A percentile compares a stretch with the other conserved stretches of the same genome.
Conservation (phyloP, 2,888 invertebrate genomes). For the Phrixothrix hirtus region DNA sequence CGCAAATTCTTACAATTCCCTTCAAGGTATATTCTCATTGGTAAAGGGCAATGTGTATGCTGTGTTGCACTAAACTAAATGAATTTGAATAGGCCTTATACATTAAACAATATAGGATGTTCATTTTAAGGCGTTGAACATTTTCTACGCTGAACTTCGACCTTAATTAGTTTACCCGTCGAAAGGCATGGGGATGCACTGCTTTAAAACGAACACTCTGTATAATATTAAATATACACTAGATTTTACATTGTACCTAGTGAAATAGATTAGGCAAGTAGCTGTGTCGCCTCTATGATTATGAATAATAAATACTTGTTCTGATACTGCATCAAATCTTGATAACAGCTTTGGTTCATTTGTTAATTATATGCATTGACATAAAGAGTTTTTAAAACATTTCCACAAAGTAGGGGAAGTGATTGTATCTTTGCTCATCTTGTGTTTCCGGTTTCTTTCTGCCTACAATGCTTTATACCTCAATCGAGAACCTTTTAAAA, state of each 20-base stretch:
- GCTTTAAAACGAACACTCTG: conserved; percentile 26
- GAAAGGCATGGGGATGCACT: no score
- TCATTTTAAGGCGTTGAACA: conserved; percentile 17
- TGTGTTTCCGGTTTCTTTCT: no score
- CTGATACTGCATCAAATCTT: not conserved
- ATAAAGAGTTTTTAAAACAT: no score
- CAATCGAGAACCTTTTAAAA: not conserved
- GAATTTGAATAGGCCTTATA: conserved; percentile 44
- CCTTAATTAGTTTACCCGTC: not conserved
- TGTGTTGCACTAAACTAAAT: conserved; percentile 39
- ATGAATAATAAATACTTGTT: conserved; percentile 15
- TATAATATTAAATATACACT: conserved; percentile 19
- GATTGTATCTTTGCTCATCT: no score
- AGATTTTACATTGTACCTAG: conserved; percentile 27
- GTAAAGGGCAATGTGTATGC: conserved; percentile 28
- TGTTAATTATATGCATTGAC: not conserved
- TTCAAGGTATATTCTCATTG: conserved; percentile 37
- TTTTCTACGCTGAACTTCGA: conserved; percentile 2
- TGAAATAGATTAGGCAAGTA: conserved; percentile 14
- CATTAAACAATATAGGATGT: conserved; percentile 24
- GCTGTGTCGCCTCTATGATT: conserved; percentile 19
- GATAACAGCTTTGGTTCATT: no score
- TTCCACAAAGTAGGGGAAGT: no score
- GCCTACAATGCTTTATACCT: no score
- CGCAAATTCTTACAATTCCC: conserved; percentile 13